Base-by-base conservation (phyloP, 2,888 invertebrate genomes). In the Dasypolia templi region DNA sequence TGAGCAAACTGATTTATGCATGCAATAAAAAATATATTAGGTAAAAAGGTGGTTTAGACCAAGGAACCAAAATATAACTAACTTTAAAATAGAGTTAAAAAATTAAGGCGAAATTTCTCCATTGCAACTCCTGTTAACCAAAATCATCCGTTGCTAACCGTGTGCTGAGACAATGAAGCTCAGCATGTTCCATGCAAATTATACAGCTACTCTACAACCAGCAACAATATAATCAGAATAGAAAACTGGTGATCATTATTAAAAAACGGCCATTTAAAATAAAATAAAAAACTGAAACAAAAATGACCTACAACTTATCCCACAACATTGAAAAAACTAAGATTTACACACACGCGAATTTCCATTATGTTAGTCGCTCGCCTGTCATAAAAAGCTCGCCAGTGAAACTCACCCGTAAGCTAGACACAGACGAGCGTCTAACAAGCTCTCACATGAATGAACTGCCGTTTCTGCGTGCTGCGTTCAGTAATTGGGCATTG, bases 401-500 rank as follows among this genome's bases (percentile, higher is more conserved):
- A 73, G 29, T 29, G 46, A 12, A 87, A 86, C 84, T 42, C 49
- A 42, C 61, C 81, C 75, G 73, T 87, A 86, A 86, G 63, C 75
- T 83, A 88, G 84, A 86, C 83, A 82, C 89, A 92, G 92, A 91
- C 91, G 89, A 79, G 89, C 91, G 88, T 90, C 92, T 92, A 93
- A 93, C 93, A 91, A 92, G 91, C 90, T 87, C 87, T 81, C 89
- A 92, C 92, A 90, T 91, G 91, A 92, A 91, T 89, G 92, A 90
- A 87, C 90, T 89, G 84, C 81, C 86, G 88, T 87, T 87, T 87
- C 89, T 87, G 89, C 91, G 90, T 91, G 87, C 88, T 91, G 90
- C 91, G 88, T 86, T 84, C 89, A 73, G 88, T 93, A 93, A 93
- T 93, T 93, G 92, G 90, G 81, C 89, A 90, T 90, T 91, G 90